Evolutionary conservation across 2,113 vertebrate genomes (phyloP).

Genomic region (Bufo bufo): DNA sequence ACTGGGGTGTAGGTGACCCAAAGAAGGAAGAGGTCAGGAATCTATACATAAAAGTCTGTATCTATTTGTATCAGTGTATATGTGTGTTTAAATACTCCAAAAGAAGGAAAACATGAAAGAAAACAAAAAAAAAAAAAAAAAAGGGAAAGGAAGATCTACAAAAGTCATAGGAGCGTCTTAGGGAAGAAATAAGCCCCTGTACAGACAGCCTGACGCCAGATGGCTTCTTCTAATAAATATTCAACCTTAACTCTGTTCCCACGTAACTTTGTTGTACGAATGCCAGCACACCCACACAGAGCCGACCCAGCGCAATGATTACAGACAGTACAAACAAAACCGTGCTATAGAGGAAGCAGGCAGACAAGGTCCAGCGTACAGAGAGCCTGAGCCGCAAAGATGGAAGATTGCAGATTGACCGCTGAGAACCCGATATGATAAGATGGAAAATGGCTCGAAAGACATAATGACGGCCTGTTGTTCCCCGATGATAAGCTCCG

Average conservation of each 20-base stretch:
- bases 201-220: slow-evolving; percentile 99
- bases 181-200: slow-evolving; percentile 90
- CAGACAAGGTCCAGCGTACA: slow-evolving; percentile 91
- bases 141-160: slow-evolving; percentile 75
- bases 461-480: slow-evolving; percentile 59
- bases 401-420: slow-evolving; percentile 81
- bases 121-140: slow-evolving; percentile 19
- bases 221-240: slow-evolving; percentile 99
- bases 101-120: slow-evolving; percentile 55
- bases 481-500: slow-evolving; percentile 59
- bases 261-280: slow-evolving; percentile 98
- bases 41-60: slow-evolving; percentile 30
- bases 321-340: slow-evolving; percentile 97
- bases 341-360: slow-evolving; percentile 93
- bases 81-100: slow-evolving; percentile 35
- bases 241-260: slow-evolving; percentile 99
- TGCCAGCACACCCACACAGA: slow-evolving; percentile 99
- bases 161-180: slow-evolving; percentile 84
- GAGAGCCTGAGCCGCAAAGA: slow-evolving; percentile 75
- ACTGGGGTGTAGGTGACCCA: background rate
- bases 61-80: slow-evolving; percentile 33
- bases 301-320: slow-evolving; percentile 97
- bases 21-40: slow-evolving; percentile 1
- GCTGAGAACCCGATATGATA: slow-evolving; percentile 69
- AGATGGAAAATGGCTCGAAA: background rate